Evolutionary conservation across 2,888 invertebrate species (phyloP).

Genomic region (Prostheceraeus crozeri): DNA sequence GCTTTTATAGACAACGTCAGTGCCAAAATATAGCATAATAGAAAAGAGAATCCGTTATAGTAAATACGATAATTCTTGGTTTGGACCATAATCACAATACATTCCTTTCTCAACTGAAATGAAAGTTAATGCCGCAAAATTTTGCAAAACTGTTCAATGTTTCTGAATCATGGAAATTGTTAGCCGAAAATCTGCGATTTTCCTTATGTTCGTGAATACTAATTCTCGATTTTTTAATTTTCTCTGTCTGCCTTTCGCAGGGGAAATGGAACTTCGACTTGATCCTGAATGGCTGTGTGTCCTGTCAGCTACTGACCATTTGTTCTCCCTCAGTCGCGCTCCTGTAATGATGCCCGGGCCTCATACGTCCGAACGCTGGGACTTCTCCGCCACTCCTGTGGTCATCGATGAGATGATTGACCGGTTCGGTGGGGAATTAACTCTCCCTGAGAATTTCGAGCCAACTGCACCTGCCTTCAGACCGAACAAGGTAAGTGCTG

Average conservation of each 20-base stretch:
- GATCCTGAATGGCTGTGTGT: conserved; percentile 91
- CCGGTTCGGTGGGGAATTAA: conserved; percentile 65
- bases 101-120: too few species aligned
- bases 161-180: too few species aligned
- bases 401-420: conserved; percentile 65
- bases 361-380: conserved; percentile 59
- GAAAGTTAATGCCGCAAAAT: too few species aligned
- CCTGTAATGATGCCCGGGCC: conserved; percentile 75
- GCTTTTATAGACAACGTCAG: too few species aligned
- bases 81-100: too few species aligned
- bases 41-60: too few species aligned
- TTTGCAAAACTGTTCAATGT: too few species aligned
- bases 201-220: too few species aligned
- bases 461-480: conserved; percentile 64
- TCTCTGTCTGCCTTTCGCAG: neutral
- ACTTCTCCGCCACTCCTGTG: conserved; percentile 68
- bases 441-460: conserved; percentile 71
- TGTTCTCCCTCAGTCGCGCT: conserved; percentile 67
- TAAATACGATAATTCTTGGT: too few species aligned
- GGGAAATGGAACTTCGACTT: conserved; percentile 44
- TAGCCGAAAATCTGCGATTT: too few species aligned
- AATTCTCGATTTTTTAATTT: too few species aligned
- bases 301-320: conserved; percentile 76
- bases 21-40: too few species aligned
- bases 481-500: conserved; percentile 35